Evolutionary conservation across 1,140 invertebrate species (phyloP).

Genomic region (Uloborus diversus): DNA sequence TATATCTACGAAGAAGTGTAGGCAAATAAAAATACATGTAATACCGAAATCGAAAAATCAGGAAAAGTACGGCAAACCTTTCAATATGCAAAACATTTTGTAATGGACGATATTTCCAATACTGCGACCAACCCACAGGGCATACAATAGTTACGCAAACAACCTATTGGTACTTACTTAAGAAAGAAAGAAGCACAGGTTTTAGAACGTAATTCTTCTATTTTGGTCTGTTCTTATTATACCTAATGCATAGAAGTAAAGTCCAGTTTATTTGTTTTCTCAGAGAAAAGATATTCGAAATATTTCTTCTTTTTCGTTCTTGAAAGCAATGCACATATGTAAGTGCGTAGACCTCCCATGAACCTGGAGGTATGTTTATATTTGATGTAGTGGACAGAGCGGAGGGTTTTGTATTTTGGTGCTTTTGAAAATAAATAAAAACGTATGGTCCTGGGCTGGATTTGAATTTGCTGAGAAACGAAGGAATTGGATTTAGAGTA

Average conservation of each 20-base stretch:
- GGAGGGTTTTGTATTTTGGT: not conserved
- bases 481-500: not conserved
- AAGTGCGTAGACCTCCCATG: constrained; percentile 29
- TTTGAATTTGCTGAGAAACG: constrained; percentile 19
- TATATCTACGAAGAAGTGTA: not conserved
- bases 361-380: constrained; percentile 23
- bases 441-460: not conserved
- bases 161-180: constrained; percentile 26
- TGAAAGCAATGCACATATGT: too few relatives aligned
- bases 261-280: constrained; percentile 47
- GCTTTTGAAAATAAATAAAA: constrained; percentile 15
- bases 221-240: constrained; percentile 39
- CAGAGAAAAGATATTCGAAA: constrained; percentile 42
- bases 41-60: constrained; percentile 7
- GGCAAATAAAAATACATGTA: constrained; percentile 28
- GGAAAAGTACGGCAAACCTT: too few relatives aligned
- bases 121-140: constrained; percentile 30
- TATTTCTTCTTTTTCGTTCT: not conserved
- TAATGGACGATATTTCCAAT: constrained; percentile 51
- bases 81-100: constrained; percentile 8
- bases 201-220: not conserved
- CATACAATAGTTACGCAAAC: constrained; percentile 43
- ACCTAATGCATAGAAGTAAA: constrained; percentile 43
- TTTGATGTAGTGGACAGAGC: not conserved
- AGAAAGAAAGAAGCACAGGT: constrained; percentile 11